phyloP scores from a whole-genome alignment of 2,888 invertebrate species.

The Plebejus argus region DNA sequence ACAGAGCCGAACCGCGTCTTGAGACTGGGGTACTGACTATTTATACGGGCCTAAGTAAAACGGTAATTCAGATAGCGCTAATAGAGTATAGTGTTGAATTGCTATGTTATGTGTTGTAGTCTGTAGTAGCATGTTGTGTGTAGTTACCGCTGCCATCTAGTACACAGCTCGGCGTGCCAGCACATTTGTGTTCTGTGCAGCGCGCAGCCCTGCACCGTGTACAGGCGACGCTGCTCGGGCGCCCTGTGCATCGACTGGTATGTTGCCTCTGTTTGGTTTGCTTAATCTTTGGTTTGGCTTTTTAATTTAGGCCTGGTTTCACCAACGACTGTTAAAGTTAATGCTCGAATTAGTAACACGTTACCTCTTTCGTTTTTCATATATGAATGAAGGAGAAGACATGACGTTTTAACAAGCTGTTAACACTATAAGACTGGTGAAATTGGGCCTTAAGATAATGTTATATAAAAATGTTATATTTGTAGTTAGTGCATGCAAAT shows the following conservation, averaged over 20 bases:
- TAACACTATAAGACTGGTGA: too few relatives aligned
- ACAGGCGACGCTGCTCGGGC: conserved; percentile 65
- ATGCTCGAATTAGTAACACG: too few relatives aligned
- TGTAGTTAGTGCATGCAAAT: too few relatives aligned
- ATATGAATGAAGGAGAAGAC: too few relatives aligned
- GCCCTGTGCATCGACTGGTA: conserved; percentile 74
- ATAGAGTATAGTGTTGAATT: conserved; percentile 6
- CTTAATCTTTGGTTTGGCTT: background rate
- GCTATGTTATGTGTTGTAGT: background rate
- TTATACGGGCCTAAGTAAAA: too few relatives aligned
- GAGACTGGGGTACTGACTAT: too few relatives aligned
- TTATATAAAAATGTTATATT: too few relatives aligned
- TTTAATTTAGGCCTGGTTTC: background rate
- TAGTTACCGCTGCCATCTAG: conserved; percentile 73
- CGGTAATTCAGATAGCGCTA: background rate
- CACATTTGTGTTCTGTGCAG: conserved; percentile 72
- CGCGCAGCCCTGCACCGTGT: conserved; percentile 62
- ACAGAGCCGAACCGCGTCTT: too few relatives aligned
- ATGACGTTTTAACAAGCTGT: too few relatives aligned
- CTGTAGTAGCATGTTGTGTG: conserved; percentile 41
- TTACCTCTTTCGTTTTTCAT: too few relatives aligned
- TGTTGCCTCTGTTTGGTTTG: background rate
- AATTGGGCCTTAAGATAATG: too few relatives aligned
- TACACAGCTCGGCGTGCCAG: conserved; percentile 72
- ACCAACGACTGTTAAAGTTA: too few relatives aligned